Percentiles rank a stretch among this genome's conserved stretches.
phyloP scores from a whole-genome alignment of 2,888 invertebrate genomes.

The Poecilus cupreus region DNA sequence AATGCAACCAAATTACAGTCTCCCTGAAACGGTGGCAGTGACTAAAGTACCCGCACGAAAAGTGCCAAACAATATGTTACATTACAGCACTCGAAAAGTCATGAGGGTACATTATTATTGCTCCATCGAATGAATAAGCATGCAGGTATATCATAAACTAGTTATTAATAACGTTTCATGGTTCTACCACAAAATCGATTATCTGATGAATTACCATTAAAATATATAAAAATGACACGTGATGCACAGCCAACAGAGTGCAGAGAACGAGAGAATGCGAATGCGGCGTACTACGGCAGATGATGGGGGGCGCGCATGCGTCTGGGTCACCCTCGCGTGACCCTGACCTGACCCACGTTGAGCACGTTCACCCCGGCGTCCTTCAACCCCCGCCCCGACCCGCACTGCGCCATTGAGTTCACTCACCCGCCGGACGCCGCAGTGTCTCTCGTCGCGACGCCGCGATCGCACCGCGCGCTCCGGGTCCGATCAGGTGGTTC shows the following conservation, averaged over 20 bases:
- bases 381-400: slow-evolving; percentile 12
- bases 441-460: slow-evolving; percentile 41
- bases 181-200: neutral
- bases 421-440: slow-evolving; percentile 45
- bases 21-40: neutral
- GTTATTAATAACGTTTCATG: neutral
- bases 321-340: slow-evolving; percentile 53
- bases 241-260: slow-evolving; percentile 16
- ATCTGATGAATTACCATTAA: slow-evolving; percentile 7
- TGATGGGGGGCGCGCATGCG: slow-evolving; percentile 26
- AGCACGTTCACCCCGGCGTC: slow-evolving; percentile 41
- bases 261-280: neutral
- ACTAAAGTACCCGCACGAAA: slow-evolving; percentile 16
- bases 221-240: slow-evolving; percentile 13
- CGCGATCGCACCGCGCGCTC: slow-evolving; percentile 13
- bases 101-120: slow-evolving; percentile 22
- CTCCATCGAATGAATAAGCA: neutral
- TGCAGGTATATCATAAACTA: slow-evolving; percentile 15
- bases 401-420: slow-evolving; percentile 38
- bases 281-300: slow-evolving; percentile 20
- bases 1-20: neutral
- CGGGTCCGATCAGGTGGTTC: slow-evolving; percentile 25
- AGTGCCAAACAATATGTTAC: slow-evolving; percentile 1
- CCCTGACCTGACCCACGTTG: slow-evolving; percentile 53
- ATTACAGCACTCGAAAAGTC: neutral